Evolutionary conservation across 2,113 vertebrate species (phyloP).

Genomic region (Cavia aperea): DNA sequence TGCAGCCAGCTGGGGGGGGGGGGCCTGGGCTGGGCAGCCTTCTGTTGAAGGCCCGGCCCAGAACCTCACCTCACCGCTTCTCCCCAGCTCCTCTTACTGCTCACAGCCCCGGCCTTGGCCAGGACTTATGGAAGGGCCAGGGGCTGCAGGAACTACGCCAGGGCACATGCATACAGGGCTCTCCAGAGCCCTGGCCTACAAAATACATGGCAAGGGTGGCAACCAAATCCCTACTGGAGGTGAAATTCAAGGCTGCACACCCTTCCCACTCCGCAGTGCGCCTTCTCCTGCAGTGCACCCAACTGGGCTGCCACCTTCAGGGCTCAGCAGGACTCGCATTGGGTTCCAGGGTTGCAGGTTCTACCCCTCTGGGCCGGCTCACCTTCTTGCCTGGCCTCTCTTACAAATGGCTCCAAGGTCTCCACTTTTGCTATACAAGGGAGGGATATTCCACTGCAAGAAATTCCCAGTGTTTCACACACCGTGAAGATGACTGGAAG

Average conservation of each 20-base stretch:
- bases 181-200: background rate
- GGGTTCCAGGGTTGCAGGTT: background rate
- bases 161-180: background rate
- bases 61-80: background rate
- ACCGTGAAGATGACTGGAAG: background rate
- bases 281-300: no score
- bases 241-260: rapidly evolving
- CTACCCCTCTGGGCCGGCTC: background rate
- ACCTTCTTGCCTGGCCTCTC: background rate
- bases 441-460: background rate
- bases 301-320: no score
- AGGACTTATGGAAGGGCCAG: background rate
- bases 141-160: background rate
- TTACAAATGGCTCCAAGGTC: background rate
- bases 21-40: background rate
- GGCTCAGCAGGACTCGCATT: rapidly evolving
- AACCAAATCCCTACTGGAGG: no score
- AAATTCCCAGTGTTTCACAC: background rate
- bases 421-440: background rate
- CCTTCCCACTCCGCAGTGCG: background rate
- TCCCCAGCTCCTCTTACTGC: background rate
- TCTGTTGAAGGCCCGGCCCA: no score
- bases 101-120: background rate
- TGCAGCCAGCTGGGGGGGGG: no score
- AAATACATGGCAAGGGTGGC: rapidly evolving